A percentile compares a stretch with the other conserved stretches of the same genome.
phyloP scores from a whole-genome alignment of 2,888 invertebrate species.

The Toxonevra muliebris region DNA sequence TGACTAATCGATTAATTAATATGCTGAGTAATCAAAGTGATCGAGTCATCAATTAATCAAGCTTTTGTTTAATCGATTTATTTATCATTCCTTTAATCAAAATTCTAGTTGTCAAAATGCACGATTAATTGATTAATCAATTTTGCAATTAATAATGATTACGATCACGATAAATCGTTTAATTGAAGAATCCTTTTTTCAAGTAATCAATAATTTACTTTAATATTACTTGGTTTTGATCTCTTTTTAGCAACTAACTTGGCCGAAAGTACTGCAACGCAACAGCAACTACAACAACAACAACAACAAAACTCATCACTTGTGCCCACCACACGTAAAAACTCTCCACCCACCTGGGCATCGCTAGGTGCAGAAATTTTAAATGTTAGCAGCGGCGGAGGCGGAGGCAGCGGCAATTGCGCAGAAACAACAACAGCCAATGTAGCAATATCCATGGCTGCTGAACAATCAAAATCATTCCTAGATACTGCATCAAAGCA shows the following conservation, averaged over 20 bases:
- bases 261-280: conserved; percentile 21
- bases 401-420: conserved; percentile 32
- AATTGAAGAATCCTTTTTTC: too few relatives aligned
- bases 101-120: too few relatives aligned
- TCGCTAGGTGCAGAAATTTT: conserved; percentile 47
- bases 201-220: conserved; percentile 12
- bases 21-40: too few relatives aligned
- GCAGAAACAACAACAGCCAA: conserved; percentile 22
- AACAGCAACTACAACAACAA: conserved; percentile 28
- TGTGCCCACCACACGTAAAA: conserved; percentile 41
- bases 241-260: conserved; percentile 31
- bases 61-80: too few relatives aligned
- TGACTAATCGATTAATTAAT: too few relatives aligned
- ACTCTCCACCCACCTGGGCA: conserved; percentile 47
- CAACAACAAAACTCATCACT: conserved; percentile 39
- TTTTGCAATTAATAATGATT: too few relatives aligned
- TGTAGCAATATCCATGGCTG: conserved; percentile 30
- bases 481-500: conserved; percentile 61
- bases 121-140: too few relatives aligned
- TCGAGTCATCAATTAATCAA: too few relatives aligned
- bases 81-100: too few relatives aligned
- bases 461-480: conserved; percentile 52
- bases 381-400: conserved; percentile 39
- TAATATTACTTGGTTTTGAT: not conserved
- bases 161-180: too few relatives aligned